Conservation (phyloP, 1,140 invertebrate species). For the Drosophila biarmipes region DNA sequence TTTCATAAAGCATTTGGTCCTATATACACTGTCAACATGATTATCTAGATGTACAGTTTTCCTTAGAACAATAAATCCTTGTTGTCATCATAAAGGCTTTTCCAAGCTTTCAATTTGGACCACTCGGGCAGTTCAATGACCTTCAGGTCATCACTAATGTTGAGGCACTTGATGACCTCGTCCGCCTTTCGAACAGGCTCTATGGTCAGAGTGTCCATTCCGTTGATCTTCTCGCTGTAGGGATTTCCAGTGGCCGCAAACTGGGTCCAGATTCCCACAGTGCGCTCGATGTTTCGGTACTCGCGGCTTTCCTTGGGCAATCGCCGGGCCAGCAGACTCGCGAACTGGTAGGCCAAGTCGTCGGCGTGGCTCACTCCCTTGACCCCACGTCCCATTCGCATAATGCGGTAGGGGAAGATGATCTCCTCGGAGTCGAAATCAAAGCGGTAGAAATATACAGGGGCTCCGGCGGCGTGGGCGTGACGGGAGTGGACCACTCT, state of each 20-base stretch:
- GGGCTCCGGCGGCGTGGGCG: constrained; percentile 70
- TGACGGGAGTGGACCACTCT: constrained; percentile 74
- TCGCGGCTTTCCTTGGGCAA: constrained; percentile 76
- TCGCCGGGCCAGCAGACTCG: constrained; percentile 83
- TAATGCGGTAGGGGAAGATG: constrained; percentile 73
- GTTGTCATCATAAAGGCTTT: constrained; percentile 66
- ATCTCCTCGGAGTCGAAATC: constrained; percentile 83
- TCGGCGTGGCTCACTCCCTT: constrained; percentile 87
- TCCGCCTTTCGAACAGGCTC: constrained; percentile 73
- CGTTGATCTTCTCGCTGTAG: constrained; percentile 67
- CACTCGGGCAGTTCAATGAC: constrained; percentile 83
- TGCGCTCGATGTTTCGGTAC: constrained; percentile 81
- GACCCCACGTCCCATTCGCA: constrained; percentile 79
- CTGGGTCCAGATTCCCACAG: constrained; percentile 83
- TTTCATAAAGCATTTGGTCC: constrained; percentile 32
- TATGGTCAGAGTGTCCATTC: constrained; percentile 69
- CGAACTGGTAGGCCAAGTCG: constrained; percentile 88
- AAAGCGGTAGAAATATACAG: constrained; percentile 85
- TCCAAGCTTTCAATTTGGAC: constrained; percentile 84
- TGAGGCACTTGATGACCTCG: constrained; percentile 78
- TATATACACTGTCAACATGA: constrained; percentile 20
- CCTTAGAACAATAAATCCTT: constrained; percentile 62
- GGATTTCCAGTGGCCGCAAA: constrained; percentile 84
- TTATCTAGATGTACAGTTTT: neutral
- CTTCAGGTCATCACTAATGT: constrained; percentile 84